Evolutionary conservation across 64 coral and sea anemone genomes (phyloP).

Genomic region (Stichodactyla mertensii): DNA sequence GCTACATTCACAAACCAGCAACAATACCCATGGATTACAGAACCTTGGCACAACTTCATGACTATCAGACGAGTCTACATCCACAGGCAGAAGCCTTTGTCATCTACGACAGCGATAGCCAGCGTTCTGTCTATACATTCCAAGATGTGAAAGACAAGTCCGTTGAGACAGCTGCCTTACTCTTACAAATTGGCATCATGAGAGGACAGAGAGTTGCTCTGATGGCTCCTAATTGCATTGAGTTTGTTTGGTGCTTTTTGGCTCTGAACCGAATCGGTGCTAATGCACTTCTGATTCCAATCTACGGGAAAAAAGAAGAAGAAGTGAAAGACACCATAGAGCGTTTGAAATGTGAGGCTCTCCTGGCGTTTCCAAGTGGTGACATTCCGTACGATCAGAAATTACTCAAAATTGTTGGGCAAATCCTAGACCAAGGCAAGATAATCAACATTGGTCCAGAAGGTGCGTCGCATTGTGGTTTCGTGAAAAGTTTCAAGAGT

Average conservation of each 20-base stretch:
- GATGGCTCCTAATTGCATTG: conserved; percentile 10
- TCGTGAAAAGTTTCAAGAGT: not conserved
- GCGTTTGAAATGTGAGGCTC: not conserved
- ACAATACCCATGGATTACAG: not conserved
- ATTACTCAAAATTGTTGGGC: not conserved
- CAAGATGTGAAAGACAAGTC: conserved; percentile 8
- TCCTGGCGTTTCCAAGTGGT: not conserved
- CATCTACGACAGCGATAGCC: not conserved
- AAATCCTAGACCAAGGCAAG: not conserved
- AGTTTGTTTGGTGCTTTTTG: conserved; percentile 7
- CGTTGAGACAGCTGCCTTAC: not conserved
- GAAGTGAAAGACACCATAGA: not conserved
- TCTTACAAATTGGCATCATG: not conserved
- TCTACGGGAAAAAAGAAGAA: not conserved
- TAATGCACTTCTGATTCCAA: not conserved
- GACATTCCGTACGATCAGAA: not conserved
- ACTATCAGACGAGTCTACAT: not conserved
- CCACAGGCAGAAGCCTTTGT: conserved; percentile 5
- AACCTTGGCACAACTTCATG: not conserved
- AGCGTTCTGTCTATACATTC: not conserved
- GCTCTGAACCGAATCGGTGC: conserved; percentile 19
- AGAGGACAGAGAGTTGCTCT: conserved; percentile 11
- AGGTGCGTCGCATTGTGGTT: not conserved
- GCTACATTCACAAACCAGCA: conserved; percentile 2
- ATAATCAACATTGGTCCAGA: not conserved